Conservation (phyloP, 2,888 invertebrate genomes). For the Caenorhabditis sulstoni region DNA sequence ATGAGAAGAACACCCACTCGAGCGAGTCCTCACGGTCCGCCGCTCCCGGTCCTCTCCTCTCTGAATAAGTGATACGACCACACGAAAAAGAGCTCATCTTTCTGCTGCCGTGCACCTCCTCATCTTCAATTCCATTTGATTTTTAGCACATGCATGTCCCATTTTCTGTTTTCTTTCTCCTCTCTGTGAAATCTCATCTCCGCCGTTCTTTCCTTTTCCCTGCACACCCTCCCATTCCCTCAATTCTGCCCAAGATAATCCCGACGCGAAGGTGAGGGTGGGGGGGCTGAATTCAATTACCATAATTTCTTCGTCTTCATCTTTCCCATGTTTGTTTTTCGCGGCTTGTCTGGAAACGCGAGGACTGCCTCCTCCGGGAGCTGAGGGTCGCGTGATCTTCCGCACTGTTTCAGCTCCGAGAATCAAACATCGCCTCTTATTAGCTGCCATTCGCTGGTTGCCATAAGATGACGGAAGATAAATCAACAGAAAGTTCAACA, state of each 20-base stretch:
- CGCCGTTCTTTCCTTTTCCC: conserved; percentile 15
- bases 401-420: conserved; percentile 16
- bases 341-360: conserved; percentile 14
- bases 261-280: conserved; percentile 25
- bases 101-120: conserved; percentile 1
- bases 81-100: neutral
- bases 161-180: conserved; percentile 14
- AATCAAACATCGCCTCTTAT: conserved; percentile 31
- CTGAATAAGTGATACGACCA: conserved; percentile 5
- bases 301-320: conserved; percentile 20
- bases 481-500: conserved; percentile 33
- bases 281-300: conserved; percentile 33
- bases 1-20: conserved; percentile 10
- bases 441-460: conserved; percentile 31
- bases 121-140: conserved; percentile 19
- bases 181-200: conserved; percentile 6
- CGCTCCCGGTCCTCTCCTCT: neutral
- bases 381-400: conserved; percentile 29
- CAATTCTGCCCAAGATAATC: conserved; percentile 13
- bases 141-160: conserved; percentile 18
- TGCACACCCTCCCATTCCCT: conserved; percentile 6
- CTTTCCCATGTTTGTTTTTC: conserved; percentile 39
- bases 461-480: conserved; percentile 31
- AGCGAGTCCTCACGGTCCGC: conserved; percentile 11
- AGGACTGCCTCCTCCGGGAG: neutral